These are phyloP conservation scores for Melanotaenia parkinsoni DNA, from an alignment of 2,797 vertebrate genomes.

Conservation along the genomic window DNA sequence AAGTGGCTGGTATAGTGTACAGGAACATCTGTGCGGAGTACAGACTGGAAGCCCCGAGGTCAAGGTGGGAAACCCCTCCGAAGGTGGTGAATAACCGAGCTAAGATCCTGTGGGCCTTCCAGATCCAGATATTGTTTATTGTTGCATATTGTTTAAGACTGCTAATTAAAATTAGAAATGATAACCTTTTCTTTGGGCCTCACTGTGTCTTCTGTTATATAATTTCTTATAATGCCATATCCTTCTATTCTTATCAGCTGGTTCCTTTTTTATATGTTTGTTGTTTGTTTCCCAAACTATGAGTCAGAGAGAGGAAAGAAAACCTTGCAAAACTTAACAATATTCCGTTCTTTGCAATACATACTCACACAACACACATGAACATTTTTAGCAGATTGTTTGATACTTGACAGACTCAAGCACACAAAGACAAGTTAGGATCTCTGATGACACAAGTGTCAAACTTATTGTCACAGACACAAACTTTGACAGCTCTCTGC, in stretches of 20 bases:
- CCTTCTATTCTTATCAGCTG: not conserved
- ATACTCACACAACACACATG: not conserved
- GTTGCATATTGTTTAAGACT: not conserved
- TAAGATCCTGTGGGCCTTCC: no score
- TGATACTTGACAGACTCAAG: conserved; percentile 17
- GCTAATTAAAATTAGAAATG: not conserved
- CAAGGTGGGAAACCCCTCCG: no score
- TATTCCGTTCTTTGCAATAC: not conserved
- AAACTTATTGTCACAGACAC: conserved; percentile 18
- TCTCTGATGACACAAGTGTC: conserved; percentile 46
- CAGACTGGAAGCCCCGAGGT: no score
- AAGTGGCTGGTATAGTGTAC: no score
- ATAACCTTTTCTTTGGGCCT: not conserved
- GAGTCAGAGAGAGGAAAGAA: not conserved
- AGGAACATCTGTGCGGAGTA: no score
- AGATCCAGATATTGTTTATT: no score
- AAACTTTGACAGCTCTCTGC: conserved; percentile 31
- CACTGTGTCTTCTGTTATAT: not conserved
- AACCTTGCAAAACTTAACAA: conserved; percentile 1
- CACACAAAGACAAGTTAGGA: conserved; percentile 29
- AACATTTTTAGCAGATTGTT: conserved; percentile 17
- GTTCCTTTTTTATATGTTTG: not conserved
- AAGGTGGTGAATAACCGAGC: no score
- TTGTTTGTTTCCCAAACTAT: conserved; percentile 16
- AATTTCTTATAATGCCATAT: not conserved